A percentile compares a stretch with the other conserved stretches of the same genome.
Evolutionary conservation across 2,888 invertebrate genomes (phyloP).

Genomic region (Parasteatoda lunata): DNA sequence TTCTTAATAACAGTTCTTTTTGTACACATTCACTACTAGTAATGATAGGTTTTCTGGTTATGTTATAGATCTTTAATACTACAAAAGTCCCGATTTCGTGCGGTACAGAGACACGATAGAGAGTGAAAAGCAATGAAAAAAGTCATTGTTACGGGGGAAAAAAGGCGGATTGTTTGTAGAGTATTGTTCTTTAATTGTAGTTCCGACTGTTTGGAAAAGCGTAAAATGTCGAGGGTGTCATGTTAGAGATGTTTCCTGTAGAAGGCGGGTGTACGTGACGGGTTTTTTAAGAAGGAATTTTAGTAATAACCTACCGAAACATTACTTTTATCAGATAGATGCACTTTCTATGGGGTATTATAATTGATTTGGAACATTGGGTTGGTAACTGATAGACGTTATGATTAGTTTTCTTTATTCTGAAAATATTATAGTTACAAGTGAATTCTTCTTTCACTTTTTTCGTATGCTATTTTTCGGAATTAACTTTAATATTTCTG

Average conservation of each 20-base stretch:
- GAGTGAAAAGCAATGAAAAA: conserved; percentile 2
- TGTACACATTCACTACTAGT: conserved; percentile 21
- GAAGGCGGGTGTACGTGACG: conserved; percentile 30
- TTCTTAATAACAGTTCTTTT: conserved; percentile 30
- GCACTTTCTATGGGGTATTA: too few species aligned
- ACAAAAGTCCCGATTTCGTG: not conserved
- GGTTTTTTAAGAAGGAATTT: not conserved
- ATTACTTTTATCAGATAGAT: not conserved
- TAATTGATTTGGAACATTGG: too few species aligned
- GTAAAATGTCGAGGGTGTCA: conserved; percentile 23
- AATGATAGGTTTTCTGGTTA: conserved; percentile 33
- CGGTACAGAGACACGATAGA: not conserved
- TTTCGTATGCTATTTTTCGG: too few species aligned
- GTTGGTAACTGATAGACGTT: too few species aligned
- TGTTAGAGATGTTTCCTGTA: not conserved
- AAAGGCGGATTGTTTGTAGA: conserved; percentile 16
- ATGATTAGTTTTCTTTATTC: too few species aligned
- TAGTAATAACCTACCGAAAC: not conserved
- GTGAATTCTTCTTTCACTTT: too few species aligned
- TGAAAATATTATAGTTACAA: too few species aligned
- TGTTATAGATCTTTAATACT: conserved; percentile 1
- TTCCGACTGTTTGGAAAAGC: conserved; percentile 3
- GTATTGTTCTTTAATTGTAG: conserved; percentile 42
- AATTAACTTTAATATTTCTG: too few species aligned
- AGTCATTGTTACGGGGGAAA: conserved; percentile 31